Percentiles rank a stretch among this genome's conserved stretches.
phyloP scores from a whole-genome alignment of 1,140 invertebrate genomes.

The Chionoecetes opilio region DNA sequence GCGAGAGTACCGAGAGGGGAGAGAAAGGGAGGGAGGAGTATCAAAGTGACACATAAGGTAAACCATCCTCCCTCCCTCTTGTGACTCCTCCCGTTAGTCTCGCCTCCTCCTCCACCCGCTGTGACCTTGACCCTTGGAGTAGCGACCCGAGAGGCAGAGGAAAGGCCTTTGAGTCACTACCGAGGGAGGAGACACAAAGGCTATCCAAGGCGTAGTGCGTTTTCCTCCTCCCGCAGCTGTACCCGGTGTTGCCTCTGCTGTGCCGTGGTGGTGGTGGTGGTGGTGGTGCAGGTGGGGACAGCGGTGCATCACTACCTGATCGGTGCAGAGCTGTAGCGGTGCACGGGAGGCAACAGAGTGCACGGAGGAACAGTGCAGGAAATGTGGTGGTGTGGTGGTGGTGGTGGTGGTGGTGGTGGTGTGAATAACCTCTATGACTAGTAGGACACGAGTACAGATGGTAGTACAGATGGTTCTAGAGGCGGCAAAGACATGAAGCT shows the following conservation, averaged over 20 bases:
- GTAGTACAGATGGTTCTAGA: background rate
- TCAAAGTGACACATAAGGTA: background rate
- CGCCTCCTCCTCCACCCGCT: background rate
- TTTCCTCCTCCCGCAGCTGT: background rate
- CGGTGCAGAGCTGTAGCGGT: background rate
- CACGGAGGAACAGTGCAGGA: slow-evolving; percentile 9
- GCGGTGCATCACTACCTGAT: background rate
- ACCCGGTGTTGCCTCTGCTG: background rate
- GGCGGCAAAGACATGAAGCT: background rate
- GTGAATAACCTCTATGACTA: background rate
- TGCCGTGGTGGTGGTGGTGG: background rate
- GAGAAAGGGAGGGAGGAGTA: background rate
- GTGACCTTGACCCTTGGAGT: background rate
- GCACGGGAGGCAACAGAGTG: slow-evolving; percentile 3
- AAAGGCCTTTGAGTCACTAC: background rate
- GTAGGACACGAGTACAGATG: background rate
- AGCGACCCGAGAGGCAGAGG: background rate
- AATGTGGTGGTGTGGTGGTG: background rate
- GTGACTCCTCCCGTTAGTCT: background rate
- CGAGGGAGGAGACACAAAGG: background rate
- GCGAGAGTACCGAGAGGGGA: slow-evolving; percentile 24
- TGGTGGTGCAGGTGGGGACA: background rate
- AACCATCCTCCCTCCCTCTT: background rate
- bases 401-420: background rate
- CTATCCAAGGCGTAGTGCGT: background rate